Conservation (phyloP, 2,888 invertebrate genomes). For the Eretmocerus hayati region DNA sequence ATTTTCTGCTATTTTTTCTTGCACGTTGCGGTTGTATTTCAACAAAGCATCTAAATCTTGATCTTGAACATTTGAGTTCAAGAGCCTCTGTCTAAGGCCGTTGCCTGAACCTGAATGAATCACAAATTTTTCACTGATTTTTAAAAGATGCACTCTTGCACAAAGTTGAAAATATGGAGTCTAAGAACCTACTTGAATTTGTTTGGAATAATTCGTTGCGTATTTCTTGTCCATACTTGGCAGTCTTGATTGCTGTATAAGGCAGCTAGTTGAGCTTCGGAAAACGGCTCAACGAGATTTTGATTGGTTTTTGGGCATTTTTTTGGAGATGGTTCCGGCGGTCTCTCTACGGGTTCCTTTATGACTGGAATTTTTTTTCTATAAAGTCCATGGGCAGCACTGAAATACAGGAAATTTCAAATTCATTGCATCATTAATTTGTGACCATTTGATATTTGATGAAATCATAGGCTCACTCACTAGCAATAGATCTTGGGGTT, state of each 20-base stretch:
- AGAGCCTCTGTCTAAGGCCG: conserved; percentile 34
- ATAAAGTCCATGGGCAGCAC: too few relatives aligned
- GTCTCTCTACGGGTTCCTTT: too few relatives aligned
- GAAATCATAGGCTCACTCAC: too few relatives aligned
- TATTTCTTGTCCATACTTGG: conserved; percentile 63
- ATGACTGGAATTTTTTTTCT: too few relatives aligned
- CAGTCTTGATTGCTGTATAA: conserved; percentile 65
- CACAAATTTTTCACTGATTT: too few relatives aligned
- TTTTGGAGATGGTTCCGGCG: conserved; percentile 3
- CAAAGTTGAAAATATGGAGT: not conserved
- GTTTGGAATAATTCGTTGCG: conserved; percentile 57
- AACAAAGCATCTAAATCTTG: conserved; percentile 76
- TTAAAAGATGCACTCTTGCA: too few relatives aligned
- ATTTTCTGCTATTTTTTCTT: conserved; percentile 88
- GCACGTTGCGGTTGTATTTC: conserved; percentile 80
- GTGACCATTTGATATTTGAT: too few relatives aligned
- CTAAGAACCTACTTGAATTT: not conserved
- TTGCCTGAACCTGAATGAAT: too few relatives aligned
- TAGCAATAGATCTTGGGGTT: conserved; percentile 5
- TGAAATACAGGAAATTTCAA: too few relatives aligned
- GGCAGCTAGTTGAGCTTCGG: conserved; percentile 56
- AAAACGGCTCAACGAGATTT: conserved; percentile 52
- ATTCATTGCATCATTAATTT: too few relatives aligned
- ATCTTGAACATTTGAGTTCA: conserved; percentile 48
- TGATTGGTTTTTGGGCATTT: conserved; percentile 13